Evolutionary conservation across 1,140 invertebrate species (phyloP).

Genomic region (Triops cancriformis): DNA sequence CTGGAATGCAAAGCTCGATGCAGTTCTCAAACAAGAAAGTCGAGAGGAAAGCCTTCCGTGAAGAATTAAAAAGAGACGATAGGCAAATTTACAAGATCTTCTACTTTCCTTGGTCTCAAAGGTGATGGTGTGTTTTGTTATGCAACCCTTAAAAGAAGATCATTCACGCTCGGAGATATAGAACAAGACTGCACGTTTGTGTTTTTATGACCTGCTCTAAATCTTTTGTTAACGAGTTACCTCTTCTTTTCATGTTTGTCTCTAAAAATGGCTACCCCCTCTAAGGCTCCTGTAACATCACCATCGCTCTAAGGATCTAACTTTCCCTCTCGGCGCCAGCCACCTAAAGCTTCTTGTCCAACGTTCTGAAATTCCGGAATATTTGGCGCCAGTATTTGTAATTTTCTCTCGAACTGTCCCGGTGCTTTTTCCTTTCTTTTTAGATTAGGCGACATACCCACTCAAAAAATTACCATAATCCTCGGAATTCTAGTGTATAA

Average conservation of each 20-base stretch:
- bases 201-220: neutral
- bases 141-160: neutral
- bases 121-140: neutral
- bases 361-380: neutral
- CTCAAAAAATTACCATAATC: neutral
- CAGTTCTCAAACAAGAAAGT: neutral
- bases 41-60: neutral
- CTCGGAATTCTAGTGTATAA: neutral
- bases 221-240: neutral
- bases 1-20: neutral
- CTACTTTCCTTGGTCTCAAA: neutral
- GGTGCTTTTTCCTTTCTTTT: neutral
- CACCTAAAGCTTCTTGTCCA: neutral
- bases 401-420: neutral
- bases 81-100: neutral
- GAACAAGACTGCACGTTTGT: neutral
- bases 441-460: too few species aligned
- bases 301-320: neutral
- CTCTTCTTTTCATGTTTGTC: neutral
- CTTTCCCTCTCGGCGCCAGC: conserved; percentile 8
- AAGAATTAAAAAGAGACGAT: too few species aligned
- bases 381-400: neutral
- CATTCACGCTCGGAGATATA: neutral
- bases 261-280: neutral
- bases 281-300: neutral